A percentile compares a stretch with the other conserved stretches of the same genome.
These are phyloP conservation scores for Ia io DNA, from an alignment of 2,113 vertebrate species.

Conservation along the genomic window DNA sequence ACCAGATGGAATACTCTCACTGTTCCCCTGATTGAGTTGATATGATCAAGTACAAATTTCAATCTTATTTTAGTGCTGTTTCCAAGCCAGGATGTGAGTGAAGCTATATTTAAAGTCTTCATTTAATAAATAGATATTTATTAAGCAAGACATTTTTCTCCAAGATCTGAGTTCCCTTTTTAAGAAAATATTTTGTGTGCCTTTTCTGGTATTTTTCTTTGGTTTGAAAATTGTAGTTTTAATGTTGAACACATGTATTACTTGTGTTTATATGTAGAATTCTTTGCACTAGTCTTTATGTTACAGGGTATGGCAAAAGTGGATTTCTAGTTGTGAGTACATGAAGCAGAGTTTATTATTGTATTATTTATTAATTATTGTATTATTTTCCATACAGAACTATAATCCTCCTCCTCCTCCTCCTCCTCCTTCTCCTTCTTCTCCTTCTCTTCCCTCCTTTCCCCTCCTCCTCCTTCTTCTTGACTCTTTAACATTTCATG, in stretches of 20 bases:
- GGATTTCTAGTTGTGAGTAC: not conserved
- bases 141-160: not conserved
- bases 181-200: not conserved
- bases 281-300: not conserved
- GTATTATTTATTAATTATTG: not conserved
- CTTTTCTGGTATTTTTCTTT: not conserved
- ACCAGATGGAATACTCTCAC: not conserved
- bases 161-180: not conserved
- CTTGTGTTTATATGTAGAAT: not conserved
- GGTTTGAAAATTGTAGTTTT: not conserved
- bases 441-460: no score
- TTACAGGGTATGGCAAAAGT: not conserved
- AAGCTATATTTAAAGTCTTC: not conserved
- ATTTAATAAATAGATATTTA: conserved; percentile 12
- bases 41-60: not conserved
- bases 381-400: not conserved
- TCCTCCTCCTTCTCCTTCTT: not conserved
- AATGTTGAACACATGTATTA: not conserved
- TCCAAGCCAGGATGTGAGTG: not conserved
- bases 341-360: not conserved
- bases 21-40: not conserved
- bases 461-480: not conserved
- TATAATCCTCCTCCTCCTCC: not conserved
- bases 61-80: not conserved
- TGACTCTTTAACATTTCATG: not conserved